These are phyloP conservation scores for Akabosia matsudoensis DNA, from an alignment of 1,140 invertebrate species.

Conservation along the genomic window DNA sequence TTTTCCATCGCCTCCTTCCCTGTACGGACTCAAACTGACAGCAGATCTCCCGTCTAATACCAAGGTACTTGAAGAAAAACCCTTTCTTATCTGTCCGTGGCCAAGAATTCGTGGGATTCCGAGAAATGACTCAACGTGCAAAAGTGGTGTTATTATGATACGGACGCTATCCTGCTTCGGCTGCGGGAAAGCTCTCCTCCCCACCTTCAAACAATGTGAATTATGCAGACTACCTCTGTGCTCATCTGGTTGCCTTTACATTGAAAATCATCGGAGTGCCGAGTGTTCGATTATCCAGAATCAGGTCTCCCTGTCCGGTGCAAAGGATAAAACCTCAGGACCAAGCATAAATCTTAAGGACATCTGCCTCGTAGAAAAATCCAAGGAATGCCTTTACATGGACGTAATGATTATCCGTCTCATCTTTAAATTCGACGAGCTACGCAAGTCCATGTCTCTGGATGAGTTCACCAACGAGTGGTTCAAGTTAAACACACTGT, in stretches of 20 bases:
- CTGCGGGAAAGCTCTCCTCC: background rate
- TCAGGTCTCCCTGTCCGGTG: too few relatives aligned
- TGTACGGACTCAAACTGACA: too few relatives aligned
- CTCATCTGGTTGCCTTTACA: background rate
- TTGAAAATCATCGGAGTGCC: background rate
- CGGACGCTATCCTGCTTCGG: slow-evolving; percentile 24
- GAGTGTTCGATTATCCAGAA: background rate
- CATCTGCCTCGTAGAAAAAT: background rate
- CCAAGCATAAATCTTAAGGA: background rate
- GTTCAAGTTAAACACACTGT: background rate
- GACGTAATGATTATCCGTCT: slow-evolving; percentile 24
- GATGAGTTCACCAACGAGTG: background rate
- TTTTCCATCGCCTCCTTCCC: too few relatives aligned
- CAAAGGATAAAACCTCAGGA: background rate
- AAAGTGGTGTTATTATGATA: background rate
- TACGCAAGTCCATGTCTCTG: background rate
- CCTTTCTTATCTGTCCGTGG: background rate
- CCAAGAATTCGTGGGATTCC: too few relatives aligned
- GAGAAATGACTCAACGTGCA: background rate
- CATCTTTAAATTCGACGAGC: background rate
- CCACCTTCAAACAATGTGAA: background rate
- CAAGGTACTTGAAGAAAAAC: background rate
- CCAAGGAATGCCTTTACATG: background rate
- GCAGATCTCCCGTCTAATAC: too few relatives aligned
- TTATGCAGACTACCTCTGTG: background rate